Base-by-base conservation (phyloP, 1,140 invertebrate species). In the Scaptodrosophila lebanonensis region DNA sequence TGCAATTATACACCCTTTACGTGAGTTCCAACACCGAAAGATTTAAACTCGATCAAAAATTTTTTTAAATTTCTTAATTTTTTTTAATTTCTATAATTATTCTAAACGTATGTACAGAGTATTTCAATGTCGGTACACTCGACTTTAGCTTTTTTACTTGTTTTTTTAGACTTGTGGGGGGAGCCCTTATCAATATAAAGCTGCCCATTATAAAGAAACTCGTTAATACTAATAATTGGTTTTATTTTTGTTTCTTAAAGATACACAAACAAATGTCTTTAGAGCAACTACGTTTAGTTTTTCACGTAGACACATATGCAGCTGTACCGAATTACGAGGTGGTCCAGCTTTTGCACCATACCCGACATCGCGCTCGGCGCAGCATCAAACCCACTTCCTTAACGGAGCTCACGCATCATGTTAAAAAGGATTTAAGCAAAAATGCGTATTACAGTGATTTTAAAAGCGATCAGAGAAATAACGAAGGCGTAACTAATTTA, bases 231-330 rank as follows among this genome's bases (percentile, higher is more conserved):
- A n/a, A n/a, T n/a, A n/a, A n/a, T n/a, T n/a, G n/a, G n/a, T n/a
- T 43, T 16, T 27, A 6, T 36, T 13, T 16, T 18, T 32, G 16
- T 1, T 13, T 13, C 9, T 36, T 9, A 33, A 90, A 94, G 93
- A 90, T 95, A 86, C 94, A 96, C 89, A 92, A 93, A 88, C 91
- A 93, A 82, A 95, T 96, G 94, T 93, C 93, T 59, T 86, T 90
- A 79, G 92, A 93, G 58, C 93, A 96, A 88, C 89, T 95, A 83
- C 89, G 91, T 77, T 91, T 89, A 70, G 91, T 95, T 52, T 96
- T 96, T 88, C 93, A 95, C 87, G 93, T 94, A 43, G 92, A 93
- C 54, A 88, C 90, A 83, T 91, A 93, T 83, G 90, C 92, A 71
- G 89, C 91, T 86, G 93, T 91, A 42, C 90, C 89, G 27, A 75